Conservation (phyloP, 2,797 vertebrate genomes). For the Botia almorhae region DNA sequence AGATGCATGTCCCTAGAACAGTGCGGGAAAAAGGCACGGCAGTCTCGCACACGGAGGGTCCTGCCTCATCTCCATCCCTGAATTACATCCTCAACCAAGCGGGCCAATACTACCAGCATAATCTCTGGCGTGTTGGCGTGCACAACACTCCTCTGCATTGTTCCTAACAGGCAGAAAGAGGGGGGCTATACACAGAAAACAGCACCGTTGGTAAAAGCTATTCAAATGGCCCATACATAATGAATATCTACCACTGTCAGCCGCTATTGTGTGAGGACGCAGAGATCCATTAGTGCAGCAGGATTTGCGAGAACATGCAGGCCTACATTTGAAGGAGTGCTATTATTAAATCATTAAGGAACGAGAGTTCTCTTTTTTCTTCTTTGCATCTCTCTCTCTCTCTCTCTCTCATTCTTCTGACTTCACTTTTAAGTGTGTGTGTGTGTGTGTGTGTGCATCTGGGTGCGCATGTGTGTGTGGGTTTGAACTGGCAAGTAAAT, state of each 20-base stretch:
- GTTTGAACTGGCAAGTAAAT: slow-evolving; percentile 26
- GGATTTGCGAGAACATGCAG: slow-evolving; percentile 76
- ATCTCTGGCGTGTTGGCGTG: slow-evolving; percentile 34
- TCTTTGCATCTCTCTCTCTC: slow-evolving; percentile 6
- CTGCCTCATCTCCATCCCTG: slow-evolving; percentile 59
- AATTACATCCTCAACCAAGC: slow-evolving; percentile 68
- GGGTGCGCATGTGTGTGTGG: background rate
- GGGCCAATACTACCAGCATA: slow-evolving; percentile 73
- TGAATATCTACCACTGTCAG: slow-evolving; percentile 79
- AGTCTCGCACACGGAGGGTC: background rate
- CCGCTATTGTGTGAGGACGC: slow-evolving; percentile 71
- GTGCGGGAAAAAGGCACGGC: background rate
- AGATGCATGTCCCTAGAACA: background rate
- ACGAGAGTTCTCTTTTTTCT: slow-evolving; percentile 35
- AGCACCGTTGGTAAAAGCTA: slow-evolving; percentile 74
- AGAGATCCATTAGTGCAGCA: slow-evolving; percentile 76
- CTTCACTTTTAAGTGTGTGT: slow-evolving; percentile 21
- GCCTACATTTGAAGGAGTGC: slow-evolving; percentile 76
- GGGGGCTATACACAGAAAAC: slow-evolving; percentile 75
- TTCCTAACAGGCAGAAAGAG: slow-evolving; percentile 57
- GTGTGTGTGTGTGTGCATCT: background rate
- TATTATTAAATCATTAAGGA: slow-evolving; percentile 80
- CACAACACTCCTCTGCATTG: slow-evolving; percentile 36
- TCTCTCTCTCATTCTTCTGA: background rate
- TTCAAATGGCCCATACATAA: slow-evolving; percentile 80